Conservation (phyloP, 2,113 vertebrate species). For the Montifringilla adamsi region DNA sequence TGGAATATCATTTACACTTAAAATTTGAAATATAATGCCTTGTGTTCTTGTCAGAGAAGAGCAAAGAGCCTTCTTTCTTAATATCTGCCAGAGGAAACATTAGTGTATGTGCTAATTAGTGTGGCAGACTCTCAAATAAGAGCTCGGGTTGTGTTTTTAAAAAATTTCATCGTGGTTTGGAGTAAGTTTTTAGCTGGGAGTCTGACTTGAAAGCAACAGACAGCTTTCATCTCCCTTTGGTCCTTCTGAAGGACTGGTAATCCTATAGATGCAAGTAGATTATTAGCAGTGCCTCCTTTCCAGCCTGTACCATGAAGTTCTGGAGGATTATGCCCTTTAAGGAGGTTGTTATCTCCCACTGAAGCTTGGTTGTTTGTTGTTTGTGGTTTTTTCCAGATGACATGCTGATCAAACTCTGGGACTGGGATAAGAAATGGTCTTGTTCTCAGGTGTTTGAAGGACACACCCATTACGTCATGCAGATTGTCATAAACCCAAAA, state of each 20-base stretch:
- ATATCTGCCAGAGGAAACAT: background rate
- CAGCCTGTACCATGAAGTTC: background rate
- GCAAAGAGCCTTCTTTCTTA: background rate
- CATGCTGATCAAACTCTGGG: constrained; percentile 99
- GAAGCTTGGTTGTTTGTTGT: background rate
- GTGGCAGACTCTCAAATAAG: background rate
- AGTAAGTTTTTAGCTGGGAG: background rate
- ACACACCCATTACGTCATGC: constrained; percentile 99
- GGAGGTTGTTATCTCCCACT: background rate
- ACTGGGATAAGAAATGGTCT: constrained; percentile 99
- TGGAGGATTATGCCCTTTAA: background rate
- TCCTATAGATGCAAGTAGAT: background rate
- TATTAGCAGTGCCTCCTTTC: background rate
- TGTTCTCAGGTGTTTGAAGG: constrained; percentile 99
- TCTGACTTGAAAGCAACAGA: background rate
- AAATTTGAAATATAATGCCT: background rate
- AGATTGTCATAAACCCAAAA: constrained; percentile 99
- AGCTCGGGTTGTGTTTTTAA: background rate
- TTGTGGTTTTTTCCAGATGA: constrained; percentile 80
- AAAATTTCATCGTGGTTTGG: background rate
- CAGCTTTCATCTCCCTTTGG: background rate
- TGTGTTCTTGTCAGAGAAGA: background rate
- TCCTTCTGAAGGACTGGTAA: background rate
- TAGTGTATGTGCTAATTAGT: background rate
- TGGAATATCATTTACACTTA: background rate